These are phyloP conservation scores for Macrotis lagotis DNA, from an alignment of 2,113 vertebrate genomes.

Conservation along the genomic window DNA sequence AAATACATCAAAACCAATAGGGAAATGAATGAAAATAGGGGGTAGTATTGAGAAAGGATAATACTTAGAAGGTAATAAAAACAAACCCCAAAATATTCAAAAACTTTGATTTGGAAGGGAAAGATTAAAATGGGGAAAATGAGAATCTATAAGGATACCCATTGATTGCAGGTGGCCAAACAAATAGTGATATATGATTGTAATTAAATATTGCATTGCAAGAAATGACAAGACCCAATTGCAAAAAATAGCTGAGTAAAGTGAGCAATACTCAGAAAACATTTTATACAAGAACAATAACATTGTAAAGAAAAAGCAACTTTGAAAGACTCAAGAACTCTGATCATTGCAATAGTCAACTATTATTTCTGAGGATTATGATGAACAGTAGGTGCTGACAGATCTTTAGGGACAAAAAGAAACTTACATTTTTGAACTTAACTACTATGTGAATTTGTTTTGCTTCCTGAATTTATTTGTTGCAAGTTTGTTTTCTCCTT, in stretches of 20 bases:
- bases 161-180: not conserved
- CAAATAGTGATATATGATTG: not conserved
- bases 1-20: not conserved
- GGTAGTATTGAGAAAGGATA: not conserved
- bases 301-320: not conserved
- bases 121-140: not conserved
- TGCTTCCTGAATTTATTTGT: not conserved
- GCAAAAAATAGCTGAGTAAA: not conserved
- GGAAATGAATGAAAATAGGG: not conserved
- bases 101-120: not conserved
- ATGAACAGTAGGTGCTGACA: not conserved
- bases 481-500: not conserved
- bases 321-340: not conserved
- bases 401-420: not conserved
- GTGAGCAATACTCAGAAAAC: not conserved
- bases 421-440: not conserved
- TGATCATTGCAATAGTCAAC: not conserved
- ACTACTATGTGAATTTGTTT: not conserved
- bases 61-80: not conserved
- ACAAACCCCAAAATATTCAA: not conserved
- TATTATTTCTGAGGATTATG: not conserved
- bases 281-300: not conserved
- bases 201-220: not conserved
- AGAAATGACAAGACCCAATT: not conserved
- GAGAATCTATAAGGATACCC: not conserved